Conservation (phyloP, 2,888 invertebrate genomes). For the Beris morrisii region DNA sequence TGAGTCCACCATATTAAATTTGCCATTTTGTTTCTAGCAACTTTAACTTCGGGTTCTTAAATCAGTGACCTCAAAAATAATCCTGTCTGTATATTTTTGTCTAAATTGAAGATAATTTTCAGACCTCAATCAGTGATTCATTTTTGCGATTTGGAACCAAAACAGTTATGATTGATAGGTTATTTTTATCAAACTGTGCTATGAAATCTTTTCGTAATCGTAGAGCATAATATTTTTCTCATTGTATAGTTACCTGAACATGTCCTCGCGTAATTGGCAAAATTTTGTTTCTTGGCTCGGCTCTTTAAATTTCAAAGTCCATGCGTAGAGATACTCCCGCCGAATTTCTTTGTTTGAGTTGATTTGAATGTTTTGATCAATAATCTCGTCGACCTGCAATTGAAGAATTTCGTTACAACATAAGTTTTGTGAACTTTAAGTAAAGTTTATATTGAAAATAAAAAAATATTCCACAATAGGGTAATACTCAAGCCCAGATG, state of each 20-base stretch:
- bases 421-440: background rate
- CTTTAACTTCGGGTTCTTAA: too few species aligned
- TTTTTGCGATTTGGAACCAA: too few species aligned
- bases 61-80: too few species aligned
- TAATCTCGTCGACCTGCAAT: slow-evolving; percentile 72
- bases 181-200: too few species aligned
- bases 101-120: too few species aligned
- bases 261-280: slow-evolving; percentile 82
- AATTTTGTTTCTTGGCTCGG: slow-evolving; percentile 81
- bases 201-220: too few species aligned
- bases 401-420: slow-evolving; percentile 18
- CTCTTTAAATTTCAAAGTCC: slow-evolving; percentile 86
- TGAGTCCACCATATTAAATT: too few species aligned
- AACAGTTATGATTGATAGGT: too few species aligned
- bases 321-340: slow-evolving; percentile 79
- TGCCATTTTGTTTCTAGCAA: too few species aligned
- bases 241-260: slow-evolving; percentile 68
- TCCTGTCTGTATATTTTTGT: too few species aligned
- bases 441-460: background rate
- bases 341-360: slow-evolving; percentile 88
- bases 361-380: slow-evolving; percentile 84
- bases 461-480: background rate
- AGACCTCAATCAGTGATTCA: too few species aligned
- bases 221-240: too few species aligned
- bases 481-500: background rate